These are phyloP conservation scores for Tetrao urogallus DNA, from an alignment of 2,113 vertebrate genomes.

Conservation along the genomic window DNA sequence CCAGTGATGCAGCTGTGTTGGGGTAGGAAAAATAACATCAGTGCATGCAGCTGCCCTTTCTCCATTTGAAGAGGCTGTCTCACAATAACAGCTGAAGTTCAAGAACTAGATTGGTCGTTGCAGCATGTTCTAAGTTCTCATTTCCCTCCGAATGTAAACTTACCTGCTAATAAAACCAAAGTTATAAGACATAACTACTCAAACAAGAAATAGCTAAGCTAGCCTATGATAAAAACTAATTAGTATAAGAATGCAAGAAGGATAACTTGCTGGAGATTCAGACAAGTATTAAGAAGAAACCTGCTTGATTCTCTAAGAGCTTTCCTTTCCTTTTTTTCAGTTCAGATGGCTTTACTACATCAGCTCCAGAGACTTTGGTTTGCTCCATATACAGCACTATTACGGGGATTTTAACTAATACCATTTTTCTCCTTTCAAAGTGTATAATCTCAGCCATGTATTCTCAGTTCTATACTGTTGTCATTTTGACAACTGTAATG, in stretches of 20 bases:
- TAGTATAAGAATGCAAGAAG: background rate
- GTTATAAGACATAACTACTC: background rate
- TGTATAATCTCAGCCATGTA: background rate
- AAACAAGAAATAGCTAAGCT: background rate
- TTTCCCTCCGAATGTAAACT: background rate
- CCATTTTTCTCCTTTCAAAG: background rate
- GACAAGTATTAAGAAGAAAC: background rate
- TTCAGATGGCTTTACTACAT: background rate
- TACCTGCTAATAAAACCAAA: background rate
- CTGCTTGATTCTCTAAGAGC: background rate
- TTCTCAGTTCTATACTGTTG: background rate
- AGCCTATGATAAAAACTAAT: background rate
- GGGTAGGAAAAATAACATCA: background rate
- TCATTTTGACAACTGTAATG: background rate
- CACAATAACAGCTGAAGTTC: background rate
- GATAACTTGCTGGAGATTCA: background rate
- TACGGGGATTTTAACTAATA: background rate
- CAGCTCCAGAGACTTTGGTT: background rate
- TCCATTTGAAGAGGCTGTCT: constrained; percentile 12
- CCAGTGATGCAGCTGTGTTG: constrained; percentile 56
- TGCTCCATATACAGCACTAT: background rate
- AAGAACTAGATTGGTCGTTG: background rate
- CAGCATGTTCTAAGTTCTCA: background rate
- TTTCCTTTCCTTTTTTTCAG: background rate
- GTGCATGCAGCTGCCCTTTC: constrained; percentile 11